A percentile compares a stretch with the other conserved stretches of the same genome.
phyloP scores from a whole-genome alignment of 2,888 invertebrate species.

The Cremastobaeus sp. region DNA sequence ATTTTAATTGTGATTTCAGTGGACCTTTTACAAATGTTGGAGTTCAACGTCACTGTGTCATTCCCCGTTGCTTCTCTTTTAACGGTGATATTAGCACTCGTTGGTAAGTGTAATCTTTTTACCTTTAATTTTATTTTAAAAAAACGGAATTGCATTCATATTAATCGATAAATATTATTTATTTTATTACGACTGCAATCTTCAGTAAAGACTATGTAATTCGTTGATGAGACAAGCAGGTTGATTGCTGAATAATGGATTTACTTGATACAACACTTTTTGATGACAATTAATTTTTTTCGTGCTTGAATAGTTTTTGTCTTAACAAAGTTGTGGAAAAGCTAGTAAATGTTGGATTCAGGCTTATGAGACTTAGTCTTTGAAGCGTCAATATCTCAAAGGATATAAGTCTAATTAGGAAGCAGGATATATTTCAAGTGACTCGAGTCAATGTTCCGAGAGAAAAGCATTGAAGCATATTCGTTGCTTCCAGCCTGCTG shows the following conservation, averaged over 20 bases:
- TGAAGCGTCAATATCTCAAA: conserved; percentile 59
- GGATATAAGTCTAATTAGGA: conserved; percentile 62
- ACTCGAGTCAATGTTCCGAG: conserved; percentile 61
- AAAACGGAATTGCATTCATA: too few species aligned
- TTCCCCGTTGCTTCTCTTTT: conserved; percentile 98
- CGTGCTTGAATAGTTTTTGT: too few species aligned
- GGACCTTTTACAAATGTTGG: conserved; percentile 98
- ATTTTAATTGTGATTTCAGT: conserved; percentile 81
- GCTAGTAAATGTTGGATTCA: conserved; percentile 26
- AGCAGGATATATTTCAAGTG: conserved; percentile 61
- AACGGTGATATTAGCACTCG: conserved; percentile 97
- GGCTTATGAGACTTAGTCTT: conserved; percentile 55
- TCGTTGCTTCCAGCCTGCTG: conserved; percentile 62
- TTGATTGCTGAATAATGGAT: too few species aligned
- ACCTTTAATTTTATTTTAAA: conserved; percentile 9
- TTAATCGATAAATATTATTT: too few species aligned
- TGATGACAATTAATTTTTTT: too few species aligned
- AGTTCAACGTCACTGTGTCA: conserved; percentile 94
- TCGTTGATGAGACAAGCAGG: too few species aligned
- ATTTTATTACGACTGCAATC: too few species aligned
- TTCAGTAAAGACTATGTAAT: too few species aligned
- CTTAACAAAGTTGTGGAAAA: conserved; percentile 21
- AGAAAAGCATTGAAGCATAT: conserved; percentile 61
- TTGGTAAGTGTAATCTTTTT: conserved; percentile 87
- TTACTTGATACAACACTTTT: too few species aligned